These are phyloP conservation scores for Aphelenchoides fujianensis DNA, from an alignment of 1,140 invertebrate genomes.

Conservation along the genomic window DNA sequence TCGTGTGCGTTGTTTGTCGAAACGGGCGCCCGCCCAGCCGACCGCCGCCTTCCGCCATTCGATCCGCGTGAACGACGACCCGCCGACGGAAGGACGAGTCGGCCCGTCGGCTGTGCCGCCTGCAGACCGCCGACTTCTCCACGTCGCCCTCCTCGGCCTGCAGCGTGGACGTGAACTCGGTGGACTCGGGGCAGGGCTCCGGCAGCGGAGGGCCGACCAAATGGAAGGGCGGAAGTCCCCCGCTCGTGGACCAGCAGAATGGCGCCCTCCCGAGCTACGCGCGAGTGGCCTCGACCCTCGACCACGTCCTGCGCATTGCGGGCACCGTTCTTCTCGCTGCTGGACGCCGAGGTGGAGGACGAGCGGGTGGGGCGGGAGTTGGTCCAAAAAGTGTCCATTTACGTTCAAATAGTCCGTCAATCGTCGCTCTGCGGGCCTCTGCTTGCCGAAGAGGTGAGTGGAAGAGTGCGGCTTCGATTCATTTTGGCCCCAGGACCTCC, in stretches of 20 bases:
- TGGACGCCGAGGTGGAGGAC: constrained; percentile 1
- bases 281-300: not conserved
- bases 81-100: not conserved
- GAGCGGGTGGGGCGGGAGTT: not conserved
- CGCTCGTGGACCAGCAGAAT: not conserved
- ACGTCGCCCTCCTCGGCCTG: not conserved
- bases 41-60: not conserved
- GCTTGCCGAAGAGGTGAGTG: constrained; percentile 4
- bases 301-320: constrained; percentile 17
- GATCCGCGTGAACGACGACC: not conserved
- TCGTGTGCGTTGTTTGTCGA: not conserved
- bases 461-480: too few relatives aligned
- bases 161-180: constrained; percentile 11
- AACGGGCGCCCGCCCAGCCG: not conserved
- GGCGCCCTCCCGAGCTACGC: constrained; percentile 6
- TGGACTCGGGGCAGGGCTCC: constrained; percentile 20
- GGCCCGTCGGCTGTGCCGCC: not conserved
- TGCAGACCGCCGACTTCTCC: not conserved
- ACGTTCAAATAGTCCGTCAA: constrained; percentile 8
- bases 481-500: too few relatives aligned
- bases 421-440: not conserved
- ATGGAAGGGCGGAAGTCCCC: not conserved
- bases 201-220: not conserved
- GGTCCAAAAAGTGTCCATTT: constrained; percentile 9
- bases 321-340: not conserved